These are phyloP conservation scores for Tipula vernalis DNA, from an alignment of 2,888 invertebrate species.

Conservation along the genomic window DNA sequence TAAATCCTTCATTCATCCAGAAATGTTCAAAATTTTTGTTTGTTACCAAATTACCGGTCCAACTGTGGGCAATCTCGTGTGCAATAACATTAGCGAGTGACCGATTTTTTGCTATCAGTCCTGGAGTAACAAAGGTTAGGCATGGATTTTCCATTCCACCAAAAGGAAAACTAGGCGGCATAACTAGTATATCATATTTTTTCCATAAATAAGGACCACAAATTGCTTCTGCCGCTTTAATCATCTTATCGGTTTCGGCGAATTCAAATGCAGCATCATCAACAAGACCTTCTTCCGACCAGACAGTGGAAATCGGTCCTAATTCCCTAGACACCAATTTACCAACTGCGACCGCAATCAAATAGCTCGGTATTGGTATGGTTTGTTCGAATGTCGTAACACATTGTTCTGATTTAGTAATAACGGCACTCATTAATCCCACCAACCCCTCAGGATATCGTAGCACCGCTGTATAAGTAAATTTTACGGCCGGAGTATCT, in stretches of 20 bases:
- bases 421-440: conserved; percentile 79
- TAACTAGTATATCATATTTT: conserved; percentile 74
- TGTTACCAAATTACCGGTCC: conserved; percentile 92
- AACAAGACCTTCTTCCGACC: conserved; percentile 78
- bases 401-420: conserved; percentile 30
- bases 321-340: conserved; percentile 59
- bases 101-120: conserved; percentile 70
- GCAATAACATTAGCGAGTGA: conserved; percentile 83
- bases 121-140: conserved; percentile 89
- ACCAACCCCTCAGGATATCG: conserved; percentile 60
- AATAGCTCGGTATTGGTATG: conserved; percentile 77
- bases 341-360: conserved; percentile 83
- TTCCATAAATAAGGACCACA: conserved; percentile 88
- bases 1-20: conserved; percentile 90
- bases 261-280: conserved; percentile 82
- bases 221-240: conserved; percentile 67
- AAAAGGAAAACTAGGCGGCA: conserved; percentile 83
- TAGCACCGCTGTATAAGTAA: conserved; percentile 64
- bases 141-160: conserved; percentile 99
- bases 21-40: conserved; percentile 90
- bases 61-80: conserved; percentile 92
- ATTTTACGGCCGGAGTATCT: conserved; percentile 83
- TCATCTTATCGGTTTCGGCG: conserved; percentile 70
- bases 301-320: conserved; percentile 71
- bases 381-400: conserved; percentile 53